A percentile compares a stretch with the other conserved stretches of the same genome.
Evolutionary conservation across 2,113 vertebrate species (phyloP).

Genomic region (Amazona vittata): DNA sequence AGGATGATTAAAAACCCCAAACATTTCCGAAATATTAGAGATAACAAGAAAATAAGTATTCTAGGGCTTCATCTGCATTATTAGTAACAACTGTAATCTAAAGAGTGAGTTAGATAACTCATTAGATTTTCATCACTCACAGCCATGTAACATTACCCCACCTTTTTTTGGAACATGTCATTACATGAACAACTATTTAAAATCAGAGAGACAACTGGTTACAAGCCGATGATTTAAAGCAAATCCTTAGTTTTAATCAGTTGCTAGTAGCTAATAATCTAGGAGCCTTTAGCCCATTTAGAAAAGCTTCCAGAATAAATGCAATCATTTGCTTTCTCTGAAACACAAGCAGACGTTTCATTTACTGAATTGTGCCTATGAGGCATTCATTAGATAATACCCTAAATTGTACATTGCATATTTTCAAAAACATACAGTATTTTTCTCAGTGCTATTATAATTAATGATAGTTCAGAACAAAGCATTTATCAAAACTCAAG

Average conservation of each 20-base stretch:
- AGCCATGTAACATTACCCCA: not conserved
- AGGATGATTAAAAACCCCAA: not conserved
- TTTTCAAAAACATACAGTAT: not conserved
- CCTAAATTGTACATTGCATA: not conserved
- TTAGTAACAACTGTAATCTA: not conserved
- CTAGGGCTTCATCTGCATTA: not conserved
- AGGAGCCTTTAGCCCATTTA: conserved; percentile 77
- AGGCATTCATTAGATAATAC: not conserved
- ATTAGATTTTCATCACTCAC: not conserved
- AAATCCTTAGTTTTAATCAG: conserved; percentile 84
- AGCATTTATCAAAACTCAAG: not conserved
- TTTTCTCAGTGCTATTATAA: not conserved
- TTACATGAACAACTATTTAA: not conserved
- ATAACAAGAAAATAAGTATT: not conserved
- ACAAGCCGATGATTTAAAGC: not conserved
- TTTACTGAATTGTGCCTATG: not conserved
- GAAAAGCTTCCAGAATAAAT: conserved; percentile 87
- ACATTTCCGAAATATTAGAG: not conserved
- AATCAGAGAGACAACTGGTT: not conserved
- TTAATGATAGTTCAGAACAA: not conserved
- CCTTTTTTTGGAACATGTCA: not conserved
- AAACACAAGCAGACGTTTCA: not conserved
- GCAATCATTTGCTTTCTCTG: conserved; percentile 83
- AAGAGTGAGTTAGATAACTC: not conserved
- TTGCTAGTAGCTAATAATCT: conserved; percentile 87